Evolutionary conservation across 2,888 invertebrate genomes (phyloP), one percentile per base, ranked within the genome.

Genomic region (Eledona agricola): DNA sequence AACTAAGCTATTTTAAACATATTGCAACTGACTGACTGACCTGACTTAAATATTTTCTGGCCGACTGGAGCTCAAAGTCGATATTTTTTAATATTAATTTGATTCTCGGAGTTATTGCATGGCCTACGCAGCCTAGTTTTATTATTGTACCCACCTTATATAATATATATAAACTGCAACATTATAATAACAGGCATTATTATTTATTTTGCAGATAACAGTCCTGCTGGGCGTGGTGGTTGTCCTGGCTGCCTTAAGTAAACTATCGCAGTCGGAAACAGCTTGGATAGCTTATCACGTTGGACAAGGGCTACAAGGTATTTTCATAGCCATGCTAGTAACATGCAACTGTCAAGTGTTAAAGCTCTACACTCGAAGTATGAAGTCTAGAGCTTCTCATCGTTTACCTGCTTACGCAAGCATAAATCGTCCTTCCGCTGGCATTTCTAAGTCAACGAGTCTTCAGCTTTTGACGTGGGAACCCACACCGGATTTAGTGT

Each of bases 251-350:
- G 71, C 76, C 10, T 57, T 75, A 35, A 74, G 75, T 54, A 78
- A 77, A 59, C 64, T 78, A 25, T 64, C 71, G 31, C 67, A 72
- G 59, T 70, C 74, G 12, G 72, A 76, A 17, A 64, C 75, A 25
- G 64, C 78, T 16, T 78, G 79, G 78, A 74, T 78, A 31, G 69
- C 74, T 10, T 80, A 77, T 62, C 78, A 79, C 63, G 73, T 78
- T 16, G 74, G 72, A 1, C 78, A 79, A 66, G 78, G 79, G 7
- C 68, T 78, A 20, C 78, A 86, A 77, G 87, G 86, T 23, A 79
- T 85, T 52, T 78, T 83, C 58, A 80, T 86, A 45, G 81, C 84
- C 7, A 75, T 84, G 66, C 77, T 83, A 52, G 83, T 84, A 40
- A 83, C 84, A 12, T 84, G 85, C 71, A 84, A 84, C 72, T 84